Conservation (phyloP, 2,113 vertebrate genomes). For the Regulus satrapa region DNA sequence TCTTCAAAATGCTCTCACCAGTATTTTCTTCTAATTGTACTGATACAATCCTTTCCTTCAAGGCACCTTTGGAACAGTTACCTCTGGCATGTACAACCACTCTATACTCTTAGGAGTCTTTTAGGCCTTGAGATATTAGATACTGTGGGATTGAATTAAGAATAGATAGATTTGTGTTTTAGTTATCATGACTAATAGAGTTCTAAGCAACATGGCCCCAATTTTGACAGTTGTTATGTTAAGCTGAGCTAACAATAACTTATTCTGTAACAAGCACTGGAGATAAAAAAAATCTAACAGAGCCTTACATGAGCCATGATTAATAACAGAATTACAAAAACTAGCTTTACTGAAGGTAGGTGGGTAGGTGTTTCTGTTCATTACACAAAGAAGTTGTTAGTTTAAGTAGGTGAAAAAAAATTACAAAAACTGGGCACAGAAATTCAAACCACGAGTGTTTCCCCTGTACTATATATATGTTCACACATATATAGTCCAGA, state of each 20-base stretch:
- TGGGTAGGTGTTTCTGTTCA: not conserved
- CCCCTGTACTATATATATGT: not conserved
- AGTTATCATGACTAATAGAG: not conserved
- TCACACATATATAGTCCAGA: too few relatives aligned
- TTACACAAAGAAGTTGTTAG: not conserved
- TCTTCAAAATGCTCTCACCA: not conserved
- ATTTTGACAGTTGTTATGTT: not conserved
- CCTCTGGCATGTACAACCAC: not conserved
- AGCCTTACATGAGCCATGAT: rapidly evolving
- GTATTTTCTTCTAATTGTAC: not conserved
- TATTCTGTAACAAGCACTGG: not conserved
- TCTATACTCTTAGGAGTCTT: not conserved
- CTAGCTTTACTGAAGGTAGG: not conserved
- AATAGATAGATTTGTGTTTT: not conserved
- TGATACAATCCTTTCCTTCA: not conserved
- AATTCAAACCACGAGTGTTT: not conserved
- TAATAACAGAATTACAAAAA: not conserved
- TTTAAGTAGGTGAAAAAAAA: not conserved
- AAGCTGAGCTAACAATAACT: not conserved
- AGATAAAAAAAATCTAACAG: not conserved
- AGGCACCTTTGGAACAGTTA: not conserved
- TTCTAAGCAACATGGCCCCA: not conserved
- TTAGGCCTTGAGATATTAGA: not conserved
- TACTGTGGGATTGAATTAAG: not conserved
- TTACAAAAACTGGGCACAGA: not conserved